A percentile compares a stretch with the other conserved stretches of the same genome.
phyloP scores from a whole-genome alignment of 2,888 invertebrate genomes.

The Netelia melanura region DNA sequence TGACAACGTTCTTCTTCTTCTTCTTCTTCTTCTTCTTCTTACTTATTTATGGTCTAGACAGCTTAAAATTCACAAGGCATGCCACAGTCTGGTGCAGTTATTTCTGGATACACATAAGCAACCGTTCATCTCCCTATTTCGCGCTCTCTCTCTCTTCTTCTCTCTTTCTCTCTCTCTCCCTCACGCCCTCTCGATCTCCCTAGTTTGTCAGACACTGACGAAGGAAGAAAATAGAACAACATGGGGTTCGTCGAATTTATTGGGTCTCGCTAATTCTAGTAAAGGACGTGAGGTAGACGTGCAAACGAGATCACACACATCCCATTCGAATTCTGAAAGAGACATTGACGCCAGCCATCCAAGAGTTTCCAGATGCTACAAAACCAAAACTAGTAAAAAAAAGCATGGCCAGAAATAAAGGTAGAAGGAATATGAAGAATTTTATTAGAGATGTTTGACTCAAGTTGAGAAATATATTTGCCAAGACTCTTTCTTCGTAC shows the following conservation, averaged over 20 bases:
- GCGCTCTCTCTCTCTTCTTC: background rate
- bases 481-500: too few relatives aligned
- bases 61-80: conserved; percentile 32
- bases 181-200: background rate
- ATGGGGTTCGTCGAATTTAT: conserved; percentile 42
- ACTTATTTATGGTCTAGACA: conserved; percentile 45
- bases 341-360: background rate
- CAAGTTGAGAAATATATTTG: too few relatives aligned
- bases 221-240: conserved; percentile 31
- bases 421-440: background rate
- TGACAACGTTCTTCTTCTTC: background rate
- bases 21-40: background rate
- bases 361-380: conserved; percentile 48
- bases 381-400: conserved; percentile 24
- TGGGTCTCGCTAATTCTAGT: conserved; percentile 49
- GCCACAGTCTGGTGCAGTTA: conserved; percentile 22
- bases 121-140: background rate
- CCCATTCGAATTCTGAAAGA: conserved; percentile 20
- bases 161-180: background rate
- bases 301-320: background rate
- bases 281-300: conserved; percentile 37
- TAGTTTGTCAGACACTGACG: conserved; percentile 12
- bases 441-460: background rate
- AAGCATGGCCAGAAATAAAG: background rate
- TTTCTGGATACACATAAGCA: conserved; percentile 20